A percentile compares a stretch with the other conserved stretches of the same genome.
Evolutionary conservation across 1,140 invertebrate species (phyloP).

Genomic region (Dreissena rostriformis): DNA sequence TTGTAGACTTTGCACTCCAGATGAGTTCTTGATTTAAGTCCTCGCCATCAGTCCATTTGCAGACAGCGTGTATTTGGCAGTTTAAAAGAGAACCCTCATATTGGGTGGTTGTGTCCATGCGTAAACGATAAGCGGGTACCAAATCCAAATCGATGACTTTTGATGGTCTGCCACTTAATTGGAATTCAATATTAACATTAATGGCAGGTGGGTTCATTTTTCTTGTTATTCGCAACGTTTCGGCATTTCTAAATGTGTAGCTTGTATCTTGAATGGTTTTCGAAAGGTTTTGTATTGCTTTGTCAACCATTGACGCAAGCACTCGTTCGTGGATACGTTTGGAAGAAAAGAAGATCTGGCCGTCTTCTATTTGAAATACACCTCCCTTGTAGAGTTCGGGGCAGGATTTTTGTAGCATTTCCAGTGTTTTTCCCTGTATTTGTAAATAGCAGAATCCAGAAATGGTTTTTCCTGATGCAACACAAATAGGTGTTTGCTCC

Average conservation of each 20-base stretch:
- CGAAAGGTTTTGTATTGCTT: neutral
- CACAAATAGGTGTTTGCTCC: neutral
- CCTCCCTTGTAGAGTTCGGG: slow-evolving; percentile 11
- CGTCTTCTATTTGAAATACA: slow-evolving; percentile 1
- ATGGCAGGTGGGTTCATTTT: slow-evolving; percentile 12
- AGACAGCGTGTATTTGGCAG: slow-evolving; percentile 24
- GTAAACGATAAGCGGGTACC: slow-evolving; percentile 21
- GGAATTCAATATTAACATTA: neutral
- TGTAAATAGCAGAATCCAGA: slow-evolving; percentile 34
- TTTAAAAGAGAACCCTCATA: neutral
- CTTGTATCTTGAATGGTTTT: neutral
- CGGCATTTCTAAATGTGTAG: neutral
- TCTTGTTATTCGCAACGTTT: neutral
- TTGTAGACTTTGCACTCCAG: neutral
- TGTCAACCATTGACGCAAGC: slow-evolving; percentile 37
- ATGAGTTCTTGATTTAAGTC: neutral
- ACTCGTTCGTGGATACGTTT: slow-evolving; percentile 23
- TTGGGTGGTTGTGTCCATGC: neutral
- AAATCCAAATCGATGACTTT: slow-evolving; percentile 35
- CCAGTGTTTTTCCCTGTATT: neutral
- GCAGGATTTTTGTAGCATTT: neutral
- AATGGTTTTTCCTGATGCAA: neutral
- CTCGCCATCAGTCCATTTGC: slow-evolving; percentile 46
- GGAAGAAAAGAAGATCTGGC: neutral
- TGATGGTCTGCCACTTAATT: neutral